phyloP scores from a whole-genome alignment of 2,888 invertebrate genomes.

The Protonemura montana region DNA sequence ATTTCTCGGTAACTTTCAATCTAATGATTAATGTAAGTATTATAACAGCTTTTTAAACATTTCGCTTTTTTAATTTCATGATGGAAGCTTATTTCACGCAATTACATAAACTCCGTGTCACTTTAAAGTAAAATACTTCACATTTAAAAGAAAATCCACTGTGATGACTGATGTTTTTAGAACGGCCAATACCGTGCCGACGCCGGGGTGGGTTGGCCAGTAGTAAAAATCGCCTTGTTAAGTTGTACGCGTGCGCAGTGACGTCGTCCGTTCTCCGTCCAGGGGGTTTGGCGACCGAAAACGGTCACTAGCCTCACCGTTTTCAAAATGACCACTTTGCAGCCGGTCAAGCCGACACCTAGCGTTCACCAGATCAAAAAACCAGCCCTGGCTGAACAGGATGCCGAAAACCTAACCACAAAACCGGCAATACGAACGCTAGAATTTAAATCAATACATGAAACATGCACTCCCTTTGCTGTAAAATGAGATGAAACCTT shows the following conservation, averaged over 20 bases:
- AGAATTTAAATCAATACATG: not conserved
- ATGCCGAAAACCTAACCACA: not conserved
- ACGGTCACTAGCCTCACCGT: conserved; percentile 22
- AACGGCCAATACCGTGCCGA: not conserved
- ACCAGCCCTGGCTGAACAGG: not conserved
- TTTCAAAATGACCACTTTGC: conserved; percentile 34
- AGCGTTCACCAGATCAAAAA: not conserved
- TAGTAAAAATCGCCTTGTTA: conserved; percentile 39
- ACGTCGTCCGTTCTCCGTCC: not conserved
- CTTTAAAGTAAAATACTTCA: too few relatives aligned
- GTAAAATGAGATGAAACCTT: not conserved
- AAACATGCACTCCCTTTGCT: not conserved
- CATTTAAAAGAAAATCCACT: not conserved
- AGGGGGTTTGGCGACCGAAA: conserved; percentile 21
- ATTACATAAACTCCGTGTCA: too few relatives aligned
- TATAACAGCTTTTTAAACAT: too few relatives aligned
- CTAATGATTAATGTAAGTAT: too few relatives aligned
- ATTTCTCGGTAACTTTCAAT: too few relatives aligned
- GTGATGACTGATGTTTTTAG: not conserved
- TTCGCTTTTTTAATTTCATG: too few relatives aligned
- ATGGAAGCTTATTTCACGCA: too few relatives aligned
- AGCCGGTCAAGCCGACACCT: not conserved
- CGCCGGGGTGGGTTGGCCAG: conserved; percentile 30
- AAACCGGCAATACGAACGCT: not conserved
- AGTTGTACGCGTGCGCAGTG: conserved; percentile 23